Conservation (phyloP, 2,888 invertebrate genomes). For the Agelastica alni region DNA sequence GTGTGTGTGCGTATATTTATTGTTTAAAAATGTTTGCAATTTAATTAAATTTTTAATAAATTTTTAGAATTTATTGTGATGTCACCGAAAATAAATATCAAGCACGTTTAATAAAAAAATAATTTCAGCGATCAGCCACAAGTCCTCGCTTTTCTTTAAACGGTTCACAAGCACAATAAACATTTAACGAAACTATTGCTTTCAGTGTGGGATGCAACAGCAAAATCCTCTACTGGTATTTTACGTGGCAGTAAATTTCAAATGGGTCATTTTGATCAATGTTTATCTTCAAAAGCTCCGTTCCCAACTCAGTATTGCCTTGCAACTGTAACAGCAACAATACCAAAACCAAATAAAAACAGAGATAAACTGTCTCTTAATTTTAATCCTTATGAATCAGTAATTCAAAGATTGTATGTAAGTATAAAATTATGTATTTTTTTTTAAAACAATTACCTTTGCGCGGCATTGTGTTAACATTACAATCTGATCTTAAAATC, state of each 20-base stretch:
- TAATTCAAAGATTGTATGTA: conserved; percentile 52
- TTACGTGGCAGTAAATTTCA: conserved; percentile 63
- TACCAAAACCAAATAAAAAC: conserved; percentile 41
- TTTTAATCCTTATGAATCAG: conserved; percentile 46
- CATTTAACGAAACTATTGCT: not conserved
- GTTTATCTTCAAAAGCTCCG: conserved; percentile 54
- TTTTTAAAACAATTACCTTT: too few species aligned
- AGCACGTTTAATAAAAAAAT: too few species aligned
- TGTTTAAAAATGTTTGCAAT: too few species aligned
- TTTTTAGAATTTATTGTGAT: too few species aligned
- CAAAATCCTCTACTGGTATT: conserved; percentile 62
- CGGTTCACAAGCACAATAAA: too few species aligned
- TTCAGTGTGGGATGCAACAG: conserved; percentile 67
- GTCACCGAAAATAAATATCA: too few species aligned
- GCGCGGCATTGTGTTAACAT: too few species aligned
- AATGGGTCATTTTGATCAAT: conserved; percentile 67
- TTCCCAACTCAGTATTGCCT: conserved; percentile 55
- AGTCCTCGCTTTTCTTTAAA: too few species aligned
- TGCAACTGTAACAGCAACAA: conserved; percentile 44
- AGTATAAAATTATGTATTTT: conserved; percentile 33
- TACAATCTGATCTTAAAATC: not conserved
- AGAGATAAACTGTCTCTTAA: conserved; percentile 46
- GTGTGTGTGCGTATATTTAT: too few species aligned
- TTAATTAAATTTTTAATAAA: too few species aligned
- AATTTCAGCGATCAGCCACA: too few species aligned